These are phyloP conservation scores for Pollenia amentaria DNA, from an alignment of 2,888 invertebrate species.

Conservation along the genomic window DNA sequence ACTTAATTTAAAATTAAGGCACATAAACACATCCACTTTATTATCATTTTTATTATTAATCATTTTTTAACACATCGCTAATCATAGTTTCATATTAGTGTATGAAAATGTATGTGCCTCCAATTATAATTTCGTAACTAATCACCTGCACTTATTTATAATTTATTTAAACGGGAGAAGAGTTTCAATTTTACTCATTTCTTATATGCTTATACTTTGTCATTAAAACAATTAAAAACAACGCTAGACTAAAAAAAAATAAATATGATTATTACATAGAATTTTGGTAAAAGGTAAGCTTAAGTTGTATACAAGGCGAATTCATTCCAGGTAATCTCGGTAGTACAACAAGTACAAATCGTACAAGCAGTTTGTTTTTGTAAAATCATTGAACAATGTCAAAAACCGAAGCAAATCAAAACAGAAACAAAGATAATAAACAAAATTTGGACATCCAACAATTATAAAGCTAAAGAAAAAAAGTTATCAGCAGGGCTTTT, in stretches of 20 bases:
- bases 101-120: conserved; percentile 18
- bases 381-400: too few species aligned
- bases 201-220: conserved; percentile 66
- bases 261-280: conserved; percentile 14
- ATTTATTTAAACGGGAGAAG: conserved; percentile 46
- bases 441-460: too few species aligned
- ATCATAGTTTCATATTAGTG: conserved; percentile 20
- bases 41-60: conserved; percentile 7
- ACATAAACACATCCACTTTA: conserved; percentile 16
- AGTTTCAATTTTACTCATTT: conserved; percentile 58
- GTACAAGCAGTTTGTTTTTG: too few species aligned
- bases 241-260: conserved; percentile 60
- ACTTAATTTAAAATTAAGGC: conserved; percentile 14
- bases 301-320: conserved; percentile 39
- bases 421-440: too few species aligned
- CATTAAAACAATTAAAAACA: conserved; percentile 45
- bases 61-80: conserved; percentile 21
- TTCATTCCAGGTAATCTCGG: too few species aligned
- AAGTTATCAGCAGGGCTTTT: too few species aligned
- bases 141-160: conserved; percentile 62
- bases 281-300: conserved; percentile 69
- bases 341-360: too few species aligned
- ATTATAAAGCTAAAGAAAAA: too few species aligned
- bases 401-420: too few species aligned
- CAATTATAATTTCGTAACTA: conserved; percentile 35